phyloP scores from a whole-genome alignment of 2,888 invertebrate species.

The Beris morrisii region DNA sequence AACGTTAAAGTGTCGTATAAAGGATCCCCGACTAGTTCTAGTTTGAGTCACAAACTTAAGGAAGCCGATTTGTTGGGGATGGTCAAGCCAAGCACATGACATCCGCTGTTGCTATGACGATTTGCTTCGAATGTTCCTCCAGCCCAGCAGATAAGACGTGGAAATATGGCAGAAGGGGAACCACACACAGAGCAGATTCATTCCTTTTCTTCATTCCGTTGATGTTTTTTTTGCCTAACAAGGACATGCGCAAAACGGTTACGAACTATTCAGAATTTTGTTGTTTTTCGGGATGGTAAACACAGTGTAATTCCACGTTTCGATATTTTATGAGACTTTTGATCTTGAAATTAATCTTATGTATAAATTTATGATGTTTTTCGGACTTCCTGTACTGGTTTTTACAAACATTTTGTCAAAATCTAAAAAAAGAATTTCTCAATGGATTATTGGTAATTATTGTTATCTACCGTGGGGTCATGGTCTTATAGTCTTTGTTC shows the following conservation, averaged over 20 bases:
- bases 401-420: no score
- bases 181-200: conserved; percentile 8
- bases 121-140: neutral
- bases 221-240: neutral
- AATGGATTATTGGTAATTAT: no score
- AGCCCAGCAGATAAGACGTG: neutral
- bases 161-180: neutral
- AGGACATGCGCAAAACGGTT: conserved; percentile 8
- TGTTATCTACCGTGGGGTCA: no score
- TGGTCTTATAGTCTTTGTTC: no score
- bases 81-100: conserved; percentile 39
- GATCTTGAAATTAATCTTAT: conserved; percentile 33
- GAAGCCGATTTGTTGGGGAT: conserved; percentile 15
- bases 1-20: no score
- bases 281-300: conserved; percentile 6
- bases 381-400: no score
- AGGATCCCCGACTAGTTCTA: no score
- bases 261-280: neutral
- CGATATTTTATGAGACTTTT: conserved; percentile 34
- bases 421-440: no score
- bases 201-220: conserved; percentile 9
- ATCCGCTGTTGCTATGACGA: conserved; percentile 35
- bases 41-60: neutral
- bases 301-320: conserved; percentile 12
- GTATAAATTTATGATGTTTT: conserved; percentile 14